Conservation (phyloP, 1,140 invertebrate species). For the Conus ventricosus region DNA sequence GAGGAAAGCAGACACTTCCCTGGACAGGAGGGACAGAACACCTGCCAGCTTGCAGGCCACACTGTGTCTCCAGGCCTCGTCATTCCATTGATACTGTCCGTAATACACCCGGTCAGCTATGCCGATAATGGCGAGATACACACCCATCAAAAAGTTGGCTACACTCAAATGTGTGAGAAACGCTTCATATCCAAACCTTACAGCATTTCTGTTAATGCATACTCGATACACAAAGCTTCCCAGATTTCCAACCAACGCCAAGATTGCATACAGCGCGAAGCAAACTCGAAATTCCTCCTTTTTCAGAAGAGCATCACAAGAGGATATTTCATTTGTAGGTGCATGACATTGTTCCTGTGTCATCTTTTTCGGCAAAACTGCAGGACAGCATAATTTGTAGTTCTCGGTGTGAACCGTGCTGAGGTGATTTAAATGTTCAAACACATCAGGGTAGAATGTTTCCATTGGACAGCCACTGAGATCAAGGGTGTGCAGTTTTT, state of each 20-base stretch:
- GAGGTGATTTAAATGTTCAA: not conserved
- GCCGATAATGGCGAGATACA: conserved; percentile 61
- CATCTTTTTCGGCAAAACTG: not conserved
- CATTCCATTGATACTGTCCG: conserved; percentile 52
- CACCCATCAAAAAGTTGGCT: conserved; percentile 61
- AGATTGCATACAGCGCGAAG: conserved; percentile 45
- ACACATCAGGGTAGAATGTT: not conserved
- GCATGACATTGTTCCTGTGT: not conserved
- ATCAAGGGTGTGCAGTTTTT: not conserved
- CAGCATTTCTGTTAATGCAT: conserved; percentile 5
- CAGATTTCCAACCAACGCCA: conserved; percentile 50
- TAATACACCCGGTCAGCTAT: conserved; percentile 50
- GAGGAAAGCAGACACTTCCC: conserved; percentile 51
- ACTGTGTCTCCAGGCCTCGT: conserved; percentile 46
- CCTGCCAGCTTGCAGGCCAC: conserved; percentile 58
- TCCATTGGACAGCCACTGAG: not conserved
- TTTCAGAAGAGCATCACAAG: conserved; percentile 12
- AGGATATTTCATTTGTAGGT: not conserved
- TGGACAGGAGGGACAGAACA: conserved; percentile 53
- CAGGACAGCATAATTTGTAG: conserved; percentile 23
- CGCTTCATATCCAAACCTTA: conserved; percentile 8
- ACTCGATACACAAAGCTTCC: conserved; percentile 43
- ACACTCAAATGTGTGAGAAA: conserved; percentile 55
- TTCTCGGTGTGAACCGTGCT: not conserved
- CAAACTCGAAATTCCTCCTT: conserved; percentile 17